Evolutionary conservation across 2,113 vertebrate species (phyloP).

Genomic region (Origma solitaria): DNA sequence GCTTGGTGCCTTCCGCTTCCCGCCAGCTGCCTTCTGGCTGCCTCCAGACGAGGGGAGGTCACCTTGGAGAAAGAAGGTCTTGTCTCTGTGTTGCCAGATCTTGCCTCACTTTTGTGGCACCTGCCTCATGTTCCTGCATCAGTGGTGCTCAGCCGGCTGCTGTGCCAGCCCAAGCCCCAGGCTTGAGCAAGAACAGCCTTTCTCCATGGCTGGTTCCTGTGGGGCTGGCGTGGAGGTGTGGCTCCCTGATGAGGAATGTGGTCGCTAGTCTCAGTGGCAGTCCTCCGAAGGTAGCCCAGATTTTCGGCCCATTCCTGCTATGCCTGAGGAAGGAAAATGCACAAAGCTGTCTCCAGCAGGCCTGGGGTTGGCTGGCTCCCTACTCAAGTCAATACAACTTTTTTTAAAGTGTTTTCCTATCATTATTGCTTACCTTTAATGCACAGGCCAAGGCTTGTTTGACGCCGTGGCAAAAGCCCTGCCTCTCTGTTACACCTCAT

Average conservation of each 20-base stretch:
- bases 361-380: background rate
- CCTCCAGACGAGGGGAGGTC: background rate
- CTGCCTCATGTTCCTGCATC: background rate
- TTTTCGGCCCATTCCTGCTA: background rate
- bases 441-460: background rate
- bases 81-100: background rate
- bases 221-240: rapidly evolving
- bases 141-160: background rate
- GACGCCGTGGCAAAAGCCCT: background rate
- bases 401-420: background rate
- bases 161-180: background rate
- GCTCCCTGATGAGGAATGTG: background rate
- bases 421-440: background rate
- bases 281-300: background rate
- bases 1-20: background rate
- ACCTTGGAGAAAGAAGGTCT: background rate
- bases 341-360: background rate
- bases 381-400: background rate
- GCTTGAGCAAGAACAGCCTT: background rate
- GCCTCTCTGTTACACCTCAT: background rate
- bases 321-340: background rate
- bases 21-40: background rate
- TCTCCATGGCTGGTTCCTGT: background rate
- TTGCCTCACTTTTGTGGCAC: background rate
- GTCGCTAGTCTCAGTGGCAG: rapidly evolving